Base-by-base conservation (phyloP, 2,797 vertebrate genomes). In the Sebastes jordani region DNA sequence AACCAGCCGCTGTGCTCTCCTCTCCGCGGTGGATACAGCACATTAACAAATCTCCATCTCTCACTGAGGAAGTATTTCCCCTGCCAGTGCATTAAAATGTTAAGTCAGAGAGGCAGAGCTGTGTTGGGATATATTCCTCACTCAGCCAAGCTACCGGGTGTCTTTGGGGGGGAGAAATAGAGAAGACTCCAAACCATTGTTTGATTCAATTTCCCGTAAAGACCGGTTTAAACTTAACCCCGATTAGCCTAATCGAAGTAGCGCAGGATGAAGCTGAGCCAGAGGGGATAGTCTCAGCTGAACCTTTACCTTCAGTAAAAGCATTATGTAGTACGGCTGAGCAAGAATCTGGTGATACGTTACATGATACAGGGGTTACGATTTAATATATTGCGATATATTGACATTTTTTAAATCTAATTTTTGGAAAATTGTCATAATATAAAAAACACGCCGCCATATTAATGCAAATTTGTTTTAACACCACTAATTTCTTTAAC, bases 141-240 rank as follows among this genome's bases (percentile, higher is more conserved):
- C 76, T 55, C 62, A 56, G 65, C 58, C 36, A 4, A 27, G 49
- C 36, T 78, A 11, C 38, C 8, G 22, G n/a, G 75, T 64, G 56
- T 63, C 61, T 62, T 66, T n/a, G 11, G 29, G 46, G 76, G 71
- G 6, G 20, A 11, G 34, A 54, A 42, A 11, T 20, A 1, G 60
- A 64, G 13, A 30, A 18, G 27, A 67, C 6, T 46, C 42, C 16
- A 7, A 46, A 2, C 20, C 23, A 69, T 62, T 71, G 60, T 72
- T 76, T 42, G 62, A 81, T 79, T 80, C 5, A 71, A n/a, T 74
- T 78, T 71, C 63, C 18, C 29, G n/a, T 34, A 71, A 81, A 72
- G 58, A 72, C 42, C 36, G 36, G 16, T 79, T 75, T 62, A 52
- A 67, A 73, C 18, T 52, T 64, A 63, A 27, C 18, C 7, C 22